Evolutionary conservation across 2,113 vertebrate species (phyloP).

Genomic region (Odobenus rosmarus): DNA sequence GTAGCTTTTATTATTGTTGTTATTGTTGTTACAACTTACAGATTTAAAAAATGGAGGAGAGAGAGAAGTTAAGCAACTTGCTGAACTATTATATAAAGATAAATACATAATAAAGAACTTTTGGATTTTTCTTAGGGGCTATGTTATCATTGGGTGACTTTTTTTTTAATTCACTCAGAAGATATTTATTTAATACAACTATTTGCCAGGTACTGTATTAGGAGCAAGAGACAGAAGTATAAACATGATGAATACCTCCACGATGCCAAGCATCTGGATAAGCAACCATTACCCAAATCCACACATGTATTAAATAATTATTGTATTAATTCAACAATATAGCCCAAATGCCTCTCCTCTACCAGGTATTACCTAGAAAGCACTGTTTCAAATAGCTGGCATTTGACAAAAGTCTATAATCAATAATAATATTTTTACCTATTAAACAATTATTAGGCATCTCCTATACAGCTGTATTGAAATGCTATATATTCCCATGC

Average conservation of each 20-base stretch:
- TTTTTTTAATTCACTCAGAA: background rate
- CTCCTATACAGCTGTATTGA: background rate
- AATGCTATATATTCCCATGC: background rate
- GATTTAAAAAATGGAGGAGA: background rate
- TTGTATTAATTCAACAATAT: background rate
- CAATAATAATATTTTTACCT: background rate
- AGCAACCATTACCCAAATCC: background rate
- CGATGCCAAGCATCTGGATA: background rate
- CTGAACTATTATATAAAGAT: background rate
- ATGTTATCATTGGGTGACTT: background rate
- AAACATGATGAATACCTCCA: background rate
- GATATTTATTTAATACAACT: background rate
- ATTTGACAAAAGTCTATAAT: background rate
- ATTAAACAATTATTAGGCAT: background rate
- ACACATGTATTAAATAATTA: background rate
- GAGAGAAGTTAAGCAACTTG: background rate
- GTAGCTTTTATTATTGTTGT: background rate
- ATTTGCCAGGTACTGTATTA: background rate
- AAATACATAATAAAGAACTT: background rate
- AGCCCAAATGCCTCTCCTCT: background rate
- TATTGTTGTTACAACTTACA: background rate
- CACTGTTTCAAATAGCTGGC: background rate
- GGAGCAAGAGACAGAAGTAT: background rate
- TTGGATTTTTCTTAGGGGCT: background rate
- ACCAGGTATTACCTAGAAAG: background rate